Conservation (phyloP, 2,888 invertebrate species). For the Gerris lacustris region DNA sequence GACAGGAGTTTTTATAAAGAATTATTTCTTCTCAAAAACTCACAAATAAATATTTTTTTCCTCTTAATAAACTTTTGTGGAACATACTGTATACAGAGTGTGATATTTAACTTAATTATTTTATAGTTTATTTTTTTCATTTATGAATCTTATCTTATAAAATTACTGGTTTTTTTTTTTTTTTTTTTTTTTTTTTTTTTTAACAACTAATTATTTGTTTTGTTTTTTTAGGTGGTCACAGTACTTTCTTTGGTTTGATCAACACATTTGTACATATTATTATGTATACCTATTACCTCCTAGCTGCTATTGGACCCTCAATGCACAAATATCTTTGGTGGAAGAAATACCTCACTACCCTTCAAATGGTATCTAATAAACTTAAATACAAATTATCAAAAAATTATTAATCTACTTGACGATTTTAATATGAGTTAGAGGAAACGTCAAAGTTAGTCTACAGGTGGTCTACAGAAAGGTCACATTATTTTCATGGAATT, state of each 20-base stretch:
- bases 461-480: too few relatives aligned
- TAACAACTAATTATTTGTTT: not conserved
- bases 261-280: constrained; percentile 95
- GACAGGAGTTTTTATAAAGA: too few relatives aligned
- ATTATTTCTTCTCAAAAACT: too few relatives aligned
- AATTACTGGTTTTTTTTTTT: not conserved
- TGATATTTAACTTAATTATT: too few relatives aligned
- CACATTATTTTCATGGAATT: too few relatives aligned
- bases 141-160: too few relatives aligned
- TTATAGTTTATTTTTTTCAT: too few relatives aligned
- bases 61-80: too few relatives aligned
- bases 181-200: not conserved
- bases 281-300: constrained; percentile 89
- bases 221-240: constrained; percentile 64
- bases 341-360: constrained; percentile 84
- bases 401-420: not conserved
- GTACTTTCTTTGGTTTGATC: constrained; percentile 86
- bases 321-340: constrained; percentile 85
- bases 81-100: too few relatives aligned
- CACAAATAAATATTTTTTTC: too few relatives aligned
- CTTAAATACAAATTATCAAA: not conserved
- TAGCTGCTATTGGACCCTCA: constrained; percentile 79
- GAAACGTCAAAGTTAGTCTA: too few relatives aligned
- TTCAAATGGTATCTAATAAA: constrained; percentile 64
- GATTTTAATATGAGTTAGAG: not conserved